These are phyloP conservation scores for Drosophila yooni DNA, from an alignment of 2,888 invertebrate species.

Conservation along the genomic window DNA sequence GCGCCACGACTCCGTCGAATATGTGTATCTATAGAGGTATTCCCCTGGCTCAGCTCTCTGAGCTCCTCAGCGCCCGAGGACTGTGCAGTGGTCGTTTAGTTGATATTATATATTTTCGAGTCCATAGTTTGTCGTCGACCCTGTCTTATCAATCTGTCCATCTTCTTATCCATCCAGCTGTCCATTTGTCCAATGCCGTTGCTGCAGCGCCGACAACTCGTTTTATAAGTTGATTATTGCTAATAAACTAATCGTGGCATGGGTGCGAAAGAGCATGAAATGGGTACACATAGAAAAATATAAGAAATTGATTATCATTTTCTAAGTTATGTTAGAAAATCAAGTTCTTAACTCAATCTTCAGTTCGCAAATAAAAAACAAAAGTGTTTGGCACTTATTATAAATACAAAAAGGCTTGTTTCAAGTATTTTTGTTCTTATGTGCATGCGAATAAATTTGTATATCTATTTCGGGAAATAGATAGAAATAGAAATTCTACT, in stretches of 20 bases:
- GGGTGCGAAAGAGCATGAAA: neutral
- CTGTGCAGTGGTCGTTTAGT: conserved; percentile 54
- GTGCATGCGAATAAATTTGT: neutral
- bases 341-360: neutral
- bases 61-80: conserved; percentile 2
- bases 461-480: neutral
- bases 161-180: neutral
- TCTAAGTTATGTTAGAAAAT: neutral
- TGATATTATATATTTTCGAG: conserved; percentile 65
- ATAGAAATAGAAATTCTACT: neutral
- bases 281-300: neutral
- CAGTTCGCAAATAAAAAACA: neutral
- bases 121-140: conserved; percentile 57
- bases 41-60: neutral
- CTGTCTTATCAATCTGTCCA: conserved; percentile 52
- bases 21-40: neutral
- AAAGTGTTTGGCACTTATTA: neutral
- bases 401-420: neutral
- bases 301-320: neutral
- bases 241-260: conserved; percentile 3
- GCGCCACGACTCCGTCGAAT: conserved; percentile 45
- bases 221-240: conserved; percentile 73
- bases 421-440: neutral
- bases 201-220: conserved; percentile 62
- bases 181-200: conserved; percentile 30